Percentiles rank a stretch among this genome's conserved stretches.
Conservation (phyloP, 1,140 invertebrate species). For the Zaprionus gabonicus region DNA sequence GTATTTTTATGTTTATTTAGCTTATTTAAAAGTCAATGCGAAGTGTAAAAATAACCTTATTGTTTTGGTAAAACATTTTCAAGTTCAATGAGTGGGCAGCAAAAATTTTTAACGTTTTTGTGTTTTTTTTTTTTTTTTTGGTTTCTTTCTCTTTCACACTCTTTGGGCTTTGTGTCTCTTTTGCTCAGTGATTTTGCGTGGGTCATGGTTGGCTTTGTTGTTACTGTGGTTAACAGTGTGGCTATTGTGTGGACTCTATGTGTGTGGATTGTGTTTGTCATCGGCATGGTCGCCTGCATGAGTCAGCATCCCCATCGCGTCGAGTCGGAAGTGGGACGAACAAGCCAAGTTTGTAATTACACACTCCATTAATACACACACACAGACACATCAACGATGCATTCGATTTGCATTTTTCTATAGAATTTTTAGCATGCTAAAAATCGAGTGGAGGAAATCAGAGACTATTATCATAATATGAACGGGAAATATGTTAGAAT, state of each 20-base stretch:
- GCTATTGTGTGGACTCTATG: conserved; percentile 12
- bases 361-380: conserved; percentile 19
- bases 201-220: conserved; percentile 67
- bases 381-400: conserved; percentile 17
- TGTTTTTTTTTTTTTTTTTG: background rate
- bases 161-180: conserved; percentile 26
- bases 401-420: conserved; percentile 63
- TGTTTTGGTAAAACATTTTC: conserved; percentile 68
- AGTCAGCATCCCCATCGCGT: conserved; percentile 58
- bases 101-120: conserved; percentile 42
- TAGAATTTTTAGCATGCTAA: conserved; percentile 27
- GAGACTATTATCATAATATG: background rate
- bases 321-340: conserved; percentile 61
- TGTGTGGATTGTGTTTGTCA: conserved; percentile 63
- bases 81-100: conserved; percentile 71
- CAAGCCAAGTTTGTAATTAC: conserved; percentile 37
- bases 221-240: conserved; percentile 19
- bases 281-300: conserved; percentile 44
- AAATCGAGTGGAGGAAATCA: conserved; percentile 8
- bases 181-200: conserved; percentile 58
- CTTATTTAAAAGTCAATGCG: conserved; percentile 34
- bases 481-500: background rate
- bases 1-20: conserved; percentile 36
- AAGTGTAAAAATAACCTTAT: conserved; percentile 43
- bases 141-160: conserved; percentile 28